These are phyloP conservation scores for Torymus auratus DNA, from an alignment of 2,888 invertebrate genomes.

Conservation along the genomic window DNA sequence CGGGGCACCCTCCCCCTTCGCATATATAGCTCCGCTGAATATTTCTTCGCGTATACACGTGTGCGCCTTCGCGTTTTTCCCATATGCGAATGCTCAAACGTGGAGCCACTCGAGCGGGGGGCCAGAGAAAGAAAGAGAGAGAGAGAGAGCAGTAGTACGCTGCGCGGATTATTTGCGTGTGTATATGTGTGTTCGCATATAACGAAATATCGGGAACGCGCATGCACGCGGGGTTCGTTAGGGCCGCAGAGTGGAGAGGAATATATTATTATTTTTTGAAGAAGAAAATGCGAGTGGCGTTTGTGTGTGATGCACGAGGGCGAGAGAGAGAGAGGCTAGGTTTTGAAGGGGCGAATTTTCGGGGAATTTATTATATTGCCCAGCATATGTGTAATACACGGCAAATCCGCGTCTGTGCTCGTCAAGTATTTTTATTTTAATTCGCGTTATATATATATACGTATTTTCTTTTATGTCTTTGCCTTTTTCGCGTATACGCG, in stretches of 20 bases:
- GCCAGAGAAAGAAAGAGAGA: slow-evolving; percentile 5
- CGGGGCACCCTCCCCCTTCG: slow-evolving; percentile 58
- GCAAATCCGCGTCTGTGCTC: no score
- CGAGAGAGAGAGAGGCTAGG: no score
- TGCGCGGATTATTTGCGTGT: no score
- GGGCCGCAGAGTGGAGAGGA: slow-evolving; percentile 31
- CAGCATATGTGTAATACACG: no score
- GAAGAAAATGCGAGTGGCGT: slow-evolving; percentile 28
- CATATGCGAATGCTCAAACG: slow-evolving; percentile 67
- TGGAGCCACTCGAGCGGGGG: slow-evolving; percentile 63
- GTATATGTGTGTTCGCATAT: slow-evolving; percentile 53
- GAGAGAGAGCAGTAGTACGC: not conserved
- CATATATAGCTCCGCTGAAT: slow-evolving; percentile 12
- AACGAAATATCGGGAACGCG: slow-evolving; percentile 64
- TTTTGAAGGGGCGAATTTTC: no score
- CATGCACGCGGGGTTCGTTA: slow-evolving; percentile 61
- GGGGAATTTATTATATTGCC: no score
- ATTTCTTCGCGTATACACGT: slow-evolving; percentile 50
- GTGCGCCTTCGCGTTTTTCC: slow-evolving; percentile 24
- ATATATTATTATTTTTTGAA: slow-evolving; percentile 49
- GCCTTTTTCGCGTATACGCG: no score
- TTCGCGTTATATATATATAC: no score
- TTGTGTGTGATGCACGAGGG: no score
- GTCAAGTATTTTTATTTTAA: no score
- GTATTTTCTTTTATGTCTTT: no score